Percentiles rank a stretch among this genome's conserved stretches.
These are phyloP conservation scores for Nasonia giraulti DNA, from an alignment of 1,140 invertebrate genomes.

Conservation along the genomic window DNA sequence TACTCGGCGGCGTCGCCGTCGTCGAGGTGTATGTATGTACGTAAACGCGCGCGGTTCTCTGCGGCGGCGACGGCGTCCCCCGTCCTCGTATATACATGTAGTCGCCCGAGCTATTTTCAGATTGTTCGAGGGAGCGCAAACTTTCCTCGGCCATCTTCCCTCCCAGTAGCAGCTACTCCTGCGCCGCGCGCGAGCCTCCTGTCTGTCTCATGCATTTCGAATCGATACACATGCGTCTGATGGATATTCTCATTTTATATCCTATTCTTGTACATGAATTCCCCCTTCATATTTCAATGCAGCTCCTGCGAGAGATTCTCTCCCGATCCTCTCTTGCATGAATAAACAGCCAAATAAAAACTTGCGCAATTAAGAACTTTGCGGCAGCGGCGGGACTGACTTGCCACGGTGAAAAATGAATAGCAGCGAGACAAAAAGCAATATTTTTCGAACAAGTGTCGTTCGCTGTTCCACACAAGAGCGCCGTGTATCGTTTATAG, in stretches of 20 bases:
- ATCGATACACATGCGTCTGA: neutral
- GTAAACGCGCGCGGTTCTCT: neutral
- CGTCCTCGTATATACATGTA: neutral
- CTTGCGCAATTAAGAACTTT: neutral
- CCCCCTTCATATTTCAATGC: neutral
- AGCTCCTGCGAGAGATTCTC: neutral
- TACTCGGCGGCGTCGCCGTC: too few relatives aligned
- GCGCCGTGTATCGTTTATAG: neutral
- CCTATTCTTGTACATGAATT: conserved; percentile 4
- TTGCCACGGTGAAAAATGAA: neutral
- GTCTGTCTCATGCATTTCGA: neutral
- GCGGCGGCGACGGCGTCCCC: too few relatives aligned
- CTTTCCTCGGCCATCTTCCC: conserved; percentile 2
- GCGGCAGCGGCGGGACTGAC: neutral
- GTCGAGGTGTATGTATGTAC: neutral
- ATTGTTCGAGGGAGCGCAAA: conserved; percentile 1
- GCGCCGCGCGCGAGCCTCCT: neutral
- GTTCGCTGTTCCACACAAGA: neutral
- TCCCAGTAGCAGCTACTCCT: neutral
- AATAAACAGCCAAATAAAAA: conserved; percentile 5
- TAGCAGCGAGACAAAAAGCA: neutral
- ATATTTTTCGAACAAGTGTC: neutral
- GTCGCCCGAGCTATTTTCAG: too few relatives aligned
- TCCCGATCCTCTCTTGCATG: neutral
- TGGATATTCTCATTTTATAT: conserved; percentile 5